Evolutionary conservation across 2,888 invertebrate genomes (phyloP).

Genomic region (Tillus elongatus): DNA sequence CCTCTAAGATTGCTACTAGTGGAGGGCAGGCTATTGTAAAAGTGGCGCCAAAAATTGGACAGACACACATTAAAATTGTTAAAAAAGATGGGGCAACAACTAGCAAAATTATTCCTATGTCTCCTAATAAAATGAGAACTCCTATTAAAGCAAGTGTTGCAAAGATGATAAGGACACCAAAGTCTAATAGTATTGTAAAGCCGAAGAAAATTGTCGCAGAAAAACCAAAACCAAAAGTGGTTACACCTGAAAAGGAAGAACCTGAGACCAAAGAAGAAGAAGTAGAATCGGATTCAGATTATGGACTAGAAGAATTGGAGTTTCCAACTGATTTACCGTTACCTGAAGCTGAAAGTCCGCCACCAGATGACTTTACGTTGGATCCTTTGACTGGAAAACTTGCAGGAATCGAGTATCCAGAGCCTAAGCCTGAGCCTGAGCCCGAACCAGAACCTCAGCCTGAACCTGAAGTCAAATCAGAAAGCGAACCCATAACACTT

Average conservation of each 20-base stretch:
- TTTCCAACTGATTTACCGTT: constrained; percentile 50
- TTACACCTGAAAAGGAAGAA: constrained; percentile 11
- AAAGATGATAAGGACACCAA: too few species aligned
- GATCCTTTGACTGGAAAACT: constrained; percentile 58
- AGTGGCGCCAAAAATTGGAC: constrained; percentile 45
- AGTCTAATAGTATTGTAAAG: constrained; percentile 18
- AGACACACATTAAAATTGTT: constrained; percentile 44
- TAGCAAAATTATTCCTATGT: constrained; percentile 18
- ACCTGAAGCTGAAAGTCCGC: constrained; percentile 53
- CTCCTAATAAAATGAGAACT: constrained; percentile 6
- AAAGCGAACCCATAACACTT: too few species aligned
- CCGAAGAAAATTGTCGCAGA: constrained; percentile 10
- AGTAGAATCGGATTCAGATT: constrained; percentile 41
- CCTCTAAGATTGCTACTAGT: constrained; percentile 36
- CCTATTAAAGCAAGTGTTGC: constrained; percentile 11
- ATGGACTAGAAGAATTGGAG: constrained; percentile 56
- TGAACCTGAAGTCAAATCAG: constrained; percentile 16
- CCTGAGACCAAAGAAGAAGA: constrained; percentile 10
- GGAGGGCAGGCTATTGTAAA: constrained; percentile 38
- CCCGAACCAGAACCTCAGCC: constrained; percentile 29
- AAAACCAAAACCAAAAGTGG: constrained; percentile 6
- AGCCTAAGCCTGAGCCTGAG: constrained; percentile 20
- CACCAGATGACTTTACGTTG: constrained; percentile 58
- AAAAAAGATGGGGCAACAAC: constrained; percentile 31
- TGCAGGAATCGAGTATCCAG: constrained; percentile 23